Conservation (phyloP, 2,888 invertebrate genomes). For the Pegoplata infirma region DNA sequence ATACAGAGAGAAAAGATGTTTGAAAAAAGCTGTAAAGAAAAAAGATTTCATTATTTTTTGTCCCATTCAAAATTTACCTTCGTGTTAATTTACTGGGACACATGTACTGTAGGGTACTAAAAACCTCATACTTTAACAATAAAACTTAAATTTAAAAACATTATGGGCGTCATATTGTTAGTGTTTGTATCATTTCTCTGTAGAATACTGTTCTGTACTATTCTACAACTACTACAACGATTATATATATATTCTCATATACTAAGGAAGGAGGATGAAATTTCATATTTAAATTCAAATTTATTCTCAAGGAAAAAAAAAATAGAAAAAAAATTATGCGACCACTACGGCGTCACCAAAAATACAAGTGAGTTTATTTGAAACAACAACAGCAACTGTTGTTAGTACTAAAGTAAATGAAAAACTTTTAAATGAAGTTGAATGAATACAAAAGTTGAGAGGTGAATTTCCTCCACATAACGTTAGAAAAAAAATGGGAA, state of each 20-base stretch:
- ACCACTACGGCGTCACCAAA: slow-evolving; percentile 41
- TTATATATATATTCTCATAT: background rate
- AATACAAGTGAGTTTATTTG: slow-evolving; percentile 9
- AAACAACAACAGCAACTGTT: slow-evolving; percentile 21
- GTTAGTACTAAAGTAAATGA: slow-evolving; percentile 22
- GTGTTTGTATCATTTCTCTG: slow-evolving; percentile 22
- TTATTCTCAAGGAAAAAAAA: slow-evolving; percentile 46
- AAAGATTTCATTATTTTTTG: too few relatives aligned
- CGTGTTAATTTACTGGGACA: too few relatives aligned
- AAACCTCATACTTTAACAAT: slow-evolving; percentile 9
- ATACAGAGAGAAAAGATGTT: too few relatives aligned
- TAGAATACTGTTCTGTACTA: background rate
- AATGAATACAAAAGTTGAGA: slow-evolving; percentile 25
- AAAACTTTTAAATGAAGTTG: slow-evolving; percentile 35
- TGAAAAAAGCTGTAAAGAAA: too few relatives aligned
- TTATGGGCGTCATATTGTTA: slow-evolving; percentile 25
- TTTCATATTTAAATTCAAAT: slow-evolving; percentile 46
- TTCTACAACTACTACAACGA: slow-evolving; percentile 1
- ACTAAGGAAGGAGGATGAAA: slow-evolving; percentile 10
- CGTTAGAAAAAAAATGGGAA: slow-evolving; percentile 6
- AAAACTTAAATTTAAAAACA: slow-evolving; percentile 29
- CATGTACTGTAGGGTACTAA: background rate
- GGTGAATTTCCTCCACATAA: slow-evolving; percentile 43
- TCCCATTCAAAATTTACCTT: too few relatives aligned
- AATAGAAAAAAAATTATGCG: background rate